Base-by-base conservation (phyloP, 2,888 invertebrate genomes). In the Euzophera pinguis region DNA sequence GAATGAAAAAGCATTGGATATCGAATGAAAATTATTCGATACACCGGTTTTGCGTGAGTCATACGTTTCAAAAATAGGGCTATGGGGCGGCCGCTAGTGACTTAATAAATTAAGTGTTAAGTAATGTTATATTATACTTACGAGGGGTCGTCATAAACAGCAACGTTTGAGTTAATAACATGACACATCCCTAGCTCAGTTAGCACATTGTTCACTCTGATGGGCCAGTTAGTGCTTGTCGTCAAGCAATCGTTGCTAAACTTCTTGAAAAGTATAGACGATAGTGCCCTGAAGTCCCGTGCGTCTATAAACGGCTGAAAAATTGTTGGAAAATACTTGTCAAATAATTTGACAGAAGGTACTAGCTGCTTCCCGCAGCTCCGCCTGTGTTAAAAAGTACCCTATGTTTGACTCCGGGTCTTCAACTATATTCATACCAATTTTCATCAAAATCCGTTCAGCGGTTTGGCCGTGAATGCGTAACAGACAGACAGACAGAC, bases 121-220 rank as follows among this genome's bases (percentile, higher is more conserved):
- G n/a, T n/a, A 22, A 5, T 22, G 5, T 22, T 3, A 22, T 3
- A 22, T 0, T 17, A 27, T 50, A 66, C 90, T 87, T 77, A 93
- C 93, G 72, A 69, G 10, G 91, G 90, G 42, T 91, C 86, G 65
- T 91, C 92, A 61, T 91, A 91, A 27, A 84, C 68, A 0, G 93
- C 93, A 48, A 94, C 88, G 62, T 93, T 90, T 0, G 94, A 94
- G 69, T 94, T 94, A 63, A 93, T 92, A 14, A 93, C 88, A 71
- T 94, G 93, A 65, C 95, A 95, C 79, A 94, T 91, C 32, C 95
- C 95, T 79, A 93, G 88, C 73, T 95, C 95, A 0, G 94, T 93
- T 74, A 94, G 90, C 0, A 91, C 91, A 53, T 89, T 77, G 52
- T 92, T 88, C 22, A 93, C 71, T 16, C 77, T 70, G 55, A 92